Conservation (phyloP, 2,888 invertebrate genomes). For the Lepidocyrtoides sp. region DNA sequence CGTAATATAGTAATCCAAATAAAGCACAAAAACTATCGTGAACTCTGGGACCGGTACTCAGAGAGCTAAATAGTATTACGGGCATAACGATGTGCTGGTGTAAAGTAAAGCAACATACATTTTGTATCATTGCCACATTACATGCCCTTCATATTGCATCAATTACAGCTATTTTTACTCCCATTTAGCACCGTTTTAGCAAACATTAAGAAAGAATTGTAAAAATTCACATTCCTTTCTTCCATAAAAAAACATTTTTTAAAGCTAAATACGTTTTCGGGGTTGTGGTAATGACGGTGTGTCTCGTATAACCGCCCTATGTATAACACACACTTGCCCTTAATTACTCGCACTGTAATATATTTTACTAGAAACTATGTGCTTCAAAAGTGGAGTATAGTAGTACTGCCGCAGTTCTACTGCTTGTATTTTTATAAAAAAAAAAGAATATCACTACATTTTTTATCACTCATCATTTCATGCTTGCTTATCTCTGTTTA, state of each 20-base stretch:
- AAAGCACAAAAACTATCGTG: neutral
- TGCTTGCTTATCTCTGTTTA: neutral
- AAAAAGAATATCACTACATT: neutral
- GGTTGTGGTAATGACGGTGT: neutral
- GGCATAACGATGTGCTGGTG: neutral
- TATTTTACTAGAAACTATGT: neutral
- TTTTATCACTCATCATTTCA: neutral
- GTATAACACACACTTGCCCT: slow-evolving; percentile 30
- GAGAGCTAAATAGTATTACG: neutral
- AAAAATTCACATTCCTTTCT: neutral
- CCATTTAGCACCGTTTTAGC: slow-evolving; percentile 59
- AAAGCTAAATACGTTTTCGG: neutral
- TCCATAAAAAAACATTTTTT: neutral
- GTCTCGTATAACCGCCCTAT: neutral
- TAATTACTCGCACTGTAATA: neutral
- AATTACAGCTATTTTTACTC: slow-evolving; percentile 71
- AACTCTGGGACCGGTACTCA: slow-evolving; percentile 23
- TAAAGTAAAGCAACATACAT: neutral
- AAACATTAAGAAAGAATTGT: neutral
- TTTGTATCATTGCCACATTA: slow-evolving; percentile 3
- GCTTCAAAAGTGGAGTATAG: too few species aligned
- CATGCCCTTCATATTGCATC: slow-evolving; percentile 26
- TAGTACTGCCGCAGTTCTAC: too few species aligned
- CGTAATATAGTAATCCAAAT: slow-evolving; percentile 20
- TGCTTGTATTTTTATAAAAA: too few species aligned